Percentiles rank a stretch among this genome's conserved stretches.
These are phyloP conservation scores for Helicoverpa armigera DNA, from an alignment of 1,140 invertebrate species.

Conservation along the genomic window DNA sequence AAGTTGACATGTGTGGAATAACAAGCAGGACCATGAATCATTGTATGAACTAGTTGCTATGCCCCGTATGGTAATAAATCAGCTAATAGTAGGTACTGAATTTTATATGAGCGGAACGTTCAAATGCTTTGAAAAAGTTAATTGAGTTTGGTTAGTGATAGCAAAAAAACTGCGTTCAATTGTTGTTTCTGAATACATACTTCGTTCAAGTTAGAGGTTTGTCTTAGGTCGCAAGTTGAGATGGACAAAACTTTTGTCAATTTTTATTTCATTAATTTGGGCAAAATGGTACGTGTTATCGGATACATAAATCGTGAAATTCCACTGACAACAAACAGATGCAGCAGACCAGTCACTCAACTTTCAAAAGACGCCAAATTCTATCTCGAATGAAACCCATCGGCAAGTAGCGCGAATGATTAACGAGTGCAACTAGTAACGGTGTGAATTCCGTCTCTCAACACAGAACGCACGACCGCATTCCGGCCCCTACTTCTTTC, in stretches of 20 bases:
- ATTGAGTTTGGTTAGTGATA: not conserved
- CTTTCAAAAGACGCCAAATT: conserved; percentile 7
- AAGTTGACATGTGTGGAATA: conserved; percentile 46
- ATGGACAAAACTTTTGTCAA: too few relatives aligned
- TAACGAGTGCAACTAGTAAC: conserved; percentile 49
- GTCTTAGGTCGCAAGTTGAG: too few relatives aligned
- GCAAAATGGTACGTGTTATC: too few relatives aligned
- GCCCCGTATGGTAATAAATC: conserved; percentile 45
- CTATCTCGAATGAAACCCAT: conserved; percentile 13
- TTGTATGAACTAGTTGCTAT: conserved; percentile 46
- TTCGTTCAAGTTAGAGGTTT: too few relatives aligned
- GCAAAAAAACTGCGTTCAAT: not conserved
- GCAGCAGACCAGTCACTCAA: not conserved
- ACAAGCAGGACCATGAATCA: conserved; percentile 42
- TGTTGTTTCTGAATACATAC: too few relatives aligned
- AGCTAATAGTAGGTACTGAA: conserved; percentile 30
- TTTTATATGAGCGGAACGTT: conserved; percentile 1
- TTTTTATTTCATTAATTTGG: too few relatives aligned
- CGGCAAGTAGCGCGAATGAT: conserved; percentile 21
- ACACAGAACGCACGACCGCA: conserved; percentile 54
- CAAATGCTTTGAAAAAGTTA: not conserved
- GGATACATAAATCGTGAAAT: too few relatives aligned
- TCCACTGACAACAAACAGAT: not conserved
- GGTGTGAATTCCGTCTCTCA: conserved; percentile 51
- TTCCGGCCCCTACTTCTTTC: conserved; percentile 63